Evolutionary conservation across 1,140 invertebrate species (phyloP).

Genomic region (Neocloeon triangulifer): DNA sequence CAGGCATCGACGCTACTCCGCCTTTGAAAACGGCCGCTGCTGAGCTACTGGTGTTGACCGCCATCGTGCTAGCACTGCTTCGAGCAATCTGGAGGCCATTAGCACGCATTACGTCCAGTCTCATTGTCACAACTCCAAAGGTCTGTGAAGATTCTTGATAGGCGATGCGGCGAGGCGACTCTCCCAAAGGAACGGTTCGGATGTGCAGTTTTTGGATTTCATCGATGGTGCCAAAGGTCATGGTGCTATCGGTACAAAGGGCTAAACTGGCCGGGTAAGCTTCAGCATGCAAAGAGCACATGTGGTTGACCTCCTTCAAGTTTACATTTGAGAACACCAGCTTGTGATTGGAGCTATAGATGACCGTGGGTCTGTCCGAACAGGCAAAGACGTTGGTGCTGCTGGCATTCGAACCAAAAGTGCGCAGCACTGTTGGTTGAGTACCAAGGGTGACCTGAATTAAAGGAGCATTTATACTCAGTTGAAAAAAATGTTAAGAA

Average conservation of each 20-base stretch:
- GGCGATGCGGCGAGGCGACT: slow-evolving; percentile 80
- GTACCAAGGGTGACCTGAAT: slow-evolving; percentile 71
- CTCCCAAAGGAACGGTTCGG: slow-evolving; percentile 76
- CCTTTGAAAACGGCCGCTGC: slow-evolving; percentile 19
- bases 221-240: slow-evolving; percentile 96
- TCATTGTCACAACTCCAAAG: slow-evolving; percentile 80
- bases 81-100: slow-evolving; percentile 38
- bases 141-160: slow-evolving; percentile 87
- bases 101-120: slow-evolving; percentile 63
- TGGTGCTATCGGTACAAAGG: slow-evolving; percentile 73
- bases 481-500: not conserved
- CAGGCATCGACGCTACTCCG: slow-evolving; percentile 15
- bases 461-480: slow-evolving; percentile 1
- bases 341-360: slow-evolving; percentile 97
- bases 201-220: slow-evolving; percentile 98
- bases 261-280: slow-evolving; percentile 90
- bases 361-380: slow-evolving; percentile 93
- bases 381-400: slow-evolving; percentile 97
- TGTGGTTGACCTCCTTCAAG: slow-evolving; percentile 91
- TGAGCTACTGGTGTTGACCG: slow-evolving; percentile 27
- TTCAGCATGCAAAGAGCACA: slow-evolving; percentile 90
- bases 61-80: slow-evolving; percentile 56
- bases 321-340: slow-evolving; percentile 99
- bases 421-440: slow-evolving; percentile 81
- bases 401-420: slow-evolving; percentile 74